A percentile compares a stretch with the other conserved stretches of the same genome.
Evolutionary conservation across 2,888 invertebrate genomes (phyloP).

Genomic region (Mactromeris polynyma): DNA sequence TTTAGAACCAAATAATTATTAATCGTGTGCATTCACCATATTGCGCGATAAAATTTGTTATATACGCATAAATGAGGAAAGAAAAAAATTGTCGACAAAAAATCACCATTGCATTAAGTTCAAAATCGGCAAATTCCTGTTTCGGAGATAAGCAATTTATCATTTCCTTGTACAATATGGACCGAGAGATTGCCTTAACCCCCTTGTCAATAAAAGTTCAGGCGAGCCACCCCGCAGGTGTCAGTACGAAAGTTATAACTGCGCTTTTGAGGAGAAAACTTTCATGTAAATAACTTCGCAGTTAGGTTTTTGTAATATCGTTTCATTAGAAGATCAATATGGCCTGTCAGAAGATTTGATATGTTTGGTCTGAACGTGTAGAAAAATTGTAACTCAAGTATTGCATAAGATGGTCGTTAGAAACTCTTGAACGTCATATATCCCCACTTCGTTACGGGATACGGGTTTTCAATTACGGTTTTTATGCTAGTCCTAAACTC

Average conservation of each 20-base stretch:
- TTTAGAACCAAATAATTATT: too few relatives aligned
- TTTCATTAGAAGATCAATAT: conserved; percentile 51
- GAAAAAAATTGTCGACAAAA: conserved; percentile 7
- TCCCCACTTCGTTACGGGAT: conserved; percentile 28
- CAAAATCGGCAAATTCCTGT: conserved; percentile 28
- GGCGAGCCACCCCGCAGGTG: conserved; percentile 60
- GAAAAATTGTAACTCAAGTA: conserved; percentile 41
- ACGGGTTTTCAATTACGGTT: conserved; percentile 31
- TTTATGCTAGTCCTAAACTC: not conserved
- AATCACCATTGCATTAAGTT: conserved; percentile 19
- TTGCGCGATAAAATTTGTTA: not conserved
- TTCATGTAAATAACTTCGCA: conserved; percentile 67
- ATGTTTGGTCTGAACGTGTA: conserved; percentile 63
- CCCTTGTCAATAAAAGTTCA: conserved; percentile 64
- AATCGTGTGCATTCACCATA: not conserved
- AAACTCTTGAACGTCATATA: conserved; percentile 30
- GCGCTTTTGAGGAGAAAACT: conserved; percentile 56
- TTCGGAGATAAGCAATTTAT: conserved; percentile 48
- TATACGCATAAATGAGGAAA: not conserved
- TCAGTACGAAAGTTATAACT: conserved; percentile 66
- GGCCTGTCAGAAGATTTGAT: conserved; percentile 56
- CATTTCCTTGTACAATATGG: conserved; percentile 41
- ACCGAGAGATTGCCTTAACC: conserved; percentile 43
- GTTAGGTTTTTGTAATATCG: conserved; percentile 64
- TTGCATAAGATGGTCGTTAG: conserved; percentile 32